Conservation (phyloP, 1,140 invertebrate genomes). For the Bombus cullumanus region DNA sequence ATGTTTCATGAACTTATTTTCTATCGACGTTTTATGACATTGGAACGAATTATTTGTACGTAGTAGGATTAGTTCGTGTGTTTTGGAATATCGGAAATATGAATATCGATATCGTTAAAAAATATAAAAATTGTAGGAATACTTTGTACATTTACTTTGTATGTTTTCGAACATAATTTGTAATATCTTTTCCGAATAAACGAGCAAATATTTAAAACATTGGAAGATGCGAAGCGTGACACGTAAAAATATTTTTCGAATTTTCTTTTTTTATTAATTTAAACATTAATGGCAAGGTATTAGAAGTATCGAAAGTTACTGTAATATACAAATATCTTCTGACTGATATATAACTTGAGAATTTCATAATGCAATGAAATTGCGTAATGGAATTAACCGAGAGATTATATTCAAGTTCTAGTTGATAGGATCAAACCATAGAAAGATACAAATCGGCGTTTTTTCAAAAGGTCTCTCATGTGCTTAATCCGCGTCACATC, state of each 20-base stretch:
- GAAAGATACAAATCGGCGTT: background rate
- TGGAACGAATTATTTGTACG: too few relatives aligned
- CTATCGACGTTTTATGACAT: background rate
- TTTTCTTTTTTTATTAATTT: too few relatives aligned
- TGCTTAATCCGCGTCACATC: conserved; percentile 9
- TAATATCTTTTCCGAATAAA: too few relatives aligned
- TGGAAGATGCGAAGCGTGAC: too few relatives aligned
- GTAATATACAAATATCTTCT: background rate
- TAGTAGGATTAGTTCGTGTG: background rate
- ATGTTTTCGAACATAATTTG: too few relatives aligned
- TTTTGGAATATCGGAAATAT: background rate
- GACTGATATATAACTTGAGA: background rate
- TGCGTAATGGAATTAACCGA: background rate
- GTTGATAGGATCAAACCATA: background rate
- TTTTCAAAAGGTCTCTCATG: background rate
- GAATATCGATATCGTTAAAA: too few relatives aligned
- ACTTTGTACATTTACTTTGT: too few relatives aligned
- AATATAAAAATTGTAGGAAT: too few relatives aligned
- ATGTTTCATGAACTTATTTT: background rate
- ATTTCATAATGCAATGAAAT: background rate
- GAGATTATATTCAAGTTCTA: background rate
- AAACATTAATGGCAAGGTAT: too few relatives aligned
- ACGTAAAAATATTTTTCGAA: too few relatives aligned
- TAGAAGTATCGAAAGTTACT: too few relatives aligned
- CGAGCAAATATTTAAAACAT: too few relatives aligned